Conservation (phyloP, 1,140 invertebrate genomes). For the Meteorus sp. region DNA sequence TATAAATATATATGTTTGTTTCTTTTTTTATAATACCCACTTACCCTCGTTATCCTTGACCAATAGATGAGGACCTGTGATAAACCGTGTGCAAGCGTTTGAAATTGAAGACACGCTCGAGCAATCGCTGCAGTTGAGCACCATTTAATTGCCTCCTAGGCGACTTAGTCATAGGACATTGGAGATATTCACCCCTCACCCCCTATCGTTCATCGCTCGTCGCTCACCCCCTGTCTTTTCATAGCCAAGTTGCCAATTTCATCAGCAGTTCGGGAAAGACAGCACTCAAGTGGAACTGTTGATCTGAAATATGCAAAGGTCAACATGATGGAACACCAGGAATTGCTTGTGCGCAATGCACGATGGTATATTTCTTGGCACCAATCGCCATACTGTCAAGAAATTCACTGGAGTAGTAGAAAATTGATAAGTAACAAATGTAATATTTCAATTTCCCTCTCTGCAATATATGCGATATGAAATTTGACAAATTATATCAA, state of each 20-base stretch:
- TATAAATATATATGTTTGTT: no score
- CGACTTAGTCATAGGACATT: constrained; percentile 36
- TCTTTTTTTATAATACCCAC: no score
- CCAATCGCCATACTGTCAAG: background rate
- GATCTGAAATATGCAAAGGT: no score
- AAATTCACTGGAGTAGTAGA: background rate
- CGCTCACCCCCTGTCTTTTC: constrained; percentile 16
- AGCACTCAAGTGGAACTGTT: no score
- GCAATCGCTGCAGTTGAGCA: constrained; percentile 37
- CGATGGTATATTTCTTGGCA: background rate
- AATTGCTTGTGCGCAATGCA: background rate
- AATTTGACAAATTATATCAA: constrained; percentile 25
- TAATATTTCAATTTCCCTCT: no score
- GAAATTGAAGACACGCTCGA: constrained; percentile 46
- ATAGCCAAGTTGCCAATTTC: background rate
- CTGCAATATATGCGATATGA: no score
- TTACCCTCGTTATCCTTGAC: constrained; percentile 50
- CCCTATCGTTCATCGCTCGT: constrained; percentile 6
- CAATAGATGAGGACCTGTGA: constrained; percentile 43
- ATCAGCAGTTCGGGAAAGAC: no score
- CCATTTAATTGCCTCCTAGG: constrained; percentile 53
- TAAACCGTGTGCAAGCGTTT: constrained; percentile 27
- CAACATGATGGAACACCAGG: background rate
- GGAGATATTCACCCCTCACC: constrained; percentile 22
- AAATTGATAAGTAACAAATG: no score